Evolutionary conservation across 2,113 vertebrate species (phyloP).

Genomic region (Brienomyrus longianalis): DNA sequence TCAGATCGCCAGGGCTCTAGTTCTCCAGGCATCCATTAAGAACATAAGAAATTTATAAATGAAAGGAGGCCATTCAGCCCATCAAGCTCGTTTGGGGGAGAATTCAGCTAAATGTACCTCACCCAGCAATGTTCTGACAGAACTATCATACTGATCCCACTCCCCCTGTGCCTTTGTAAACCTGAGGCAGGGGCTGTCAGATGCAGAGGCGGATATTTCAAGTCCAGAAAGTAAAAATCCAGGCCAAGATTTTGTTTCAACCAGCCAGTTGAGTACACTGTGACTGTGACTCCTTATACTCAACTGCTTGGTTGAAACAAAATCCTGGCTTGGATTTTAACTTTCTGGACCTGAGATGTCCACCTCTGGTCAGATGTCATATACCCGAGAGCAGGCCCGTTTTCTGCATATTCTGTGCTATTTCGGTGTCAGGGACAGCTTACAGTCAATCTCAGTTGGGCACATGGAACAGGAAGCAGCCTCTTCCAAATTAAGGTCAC

Average conservation of each 20-base stretch:
- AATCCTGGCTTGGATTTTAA: no score
- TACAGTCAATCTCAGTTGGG: background rate
- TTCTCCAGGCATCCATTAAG: background rate
- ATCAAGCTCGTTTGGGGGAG: no score
- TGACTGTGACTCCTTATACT: no score
- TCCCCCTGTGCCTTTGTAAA: background rate
- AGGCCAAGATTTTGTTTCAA: no score
- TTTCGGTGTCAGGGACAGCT: background rate
- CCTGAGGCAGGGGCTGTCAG: background rate
- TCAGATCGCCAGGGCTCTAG: background rate
- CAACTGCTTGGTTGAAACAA: no score
- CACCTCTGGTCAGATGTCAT: background rate
- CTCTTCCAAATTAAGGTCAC: background rate
- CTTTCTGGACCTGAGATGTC: no score
- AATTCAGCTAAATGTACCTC: background rate
- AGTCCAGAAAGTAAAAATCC: no score
- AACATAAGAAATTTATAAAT: no score
- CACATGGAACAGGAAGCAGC: background rate
- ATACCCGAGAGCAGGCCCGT: background rate
- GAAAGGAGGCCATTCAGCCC: no score
- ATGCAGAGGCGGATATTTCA: background rate
- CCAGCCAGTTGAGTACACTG: no score
- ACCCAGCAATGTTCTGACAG: background rate
- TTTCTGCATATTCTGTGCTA: background rate
- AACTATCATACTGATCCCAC: background rate